A percentile compares a stretch with the other conserved stretches of the same genome.
These are phyloP conservation scores for Villa cingulata DNA, from an alignment of 2,888 invertebrate species.

Conservation along the genomic window DNA sequence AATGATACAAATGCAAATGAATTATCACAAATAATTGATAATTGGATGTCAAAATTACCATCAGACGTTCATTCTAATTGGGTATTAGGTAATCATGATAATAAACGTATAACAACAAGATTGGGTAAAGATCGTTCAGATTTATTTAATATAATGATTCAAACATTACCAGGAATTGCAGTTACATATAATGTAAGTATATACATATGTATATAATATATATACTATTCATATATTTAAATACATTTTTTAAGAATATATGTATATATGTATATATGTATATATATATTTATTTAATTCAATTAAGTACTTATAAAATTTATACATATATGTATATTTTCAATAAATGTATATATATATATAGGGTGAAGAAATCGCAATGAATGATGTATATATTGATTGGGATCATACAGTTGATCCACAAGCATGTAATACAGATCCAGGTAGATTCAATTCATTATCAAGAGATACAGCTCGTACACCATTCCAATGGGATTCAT, in stretches of 20 bases:
- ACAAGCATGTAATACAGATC: constrained; percentile 41
- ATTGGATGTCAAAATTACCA: constrained; percentile 48
- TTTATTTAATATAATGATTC: constrained; percentile 41
- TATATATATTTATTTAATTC: too few species aligned
- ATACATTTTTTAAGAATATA: too few species aligned
- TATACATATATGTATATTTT: too few species aligned
- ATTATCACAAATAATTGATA: constrained; percentile 39
- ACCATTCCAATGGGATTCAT: constrained; percentile 41
- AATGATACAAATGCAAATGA: constrained; percentile 37
- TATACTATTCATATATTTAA: too few species aligned
- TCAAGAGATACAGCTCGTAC: constrained; percentile 41
- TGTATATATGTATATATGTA: too few species aligned
- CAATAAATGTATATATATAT: too few species aligned
- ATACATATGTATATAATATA: too few species aligned
- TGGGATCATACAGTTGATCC: constrained; percentile 50
- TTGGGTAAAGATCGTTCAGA: constrained; percentile 39
- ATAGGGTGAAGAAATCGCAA: constrained; percentile 68
- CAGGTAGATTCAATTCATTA: constrained; percentile 28
- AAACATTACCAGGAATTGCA: constrained; percentile 45
- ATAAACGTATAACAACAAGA: constrained; percentile 34
- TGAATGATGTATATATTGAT: constrained; percentile 45
- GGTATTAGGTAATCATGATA: constrained; percentile 48
- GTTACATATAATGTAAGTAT: constrained; percentile 41
- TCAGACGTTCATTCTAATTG: constrained; percentile 46
- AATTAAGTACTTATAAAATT: background rate